Evolutionary conservation across 1,140 invertebrate species (phyloP), one percentile per base, ranked within the genome.

Genomic region (Ceratitis capitata): DNA sequence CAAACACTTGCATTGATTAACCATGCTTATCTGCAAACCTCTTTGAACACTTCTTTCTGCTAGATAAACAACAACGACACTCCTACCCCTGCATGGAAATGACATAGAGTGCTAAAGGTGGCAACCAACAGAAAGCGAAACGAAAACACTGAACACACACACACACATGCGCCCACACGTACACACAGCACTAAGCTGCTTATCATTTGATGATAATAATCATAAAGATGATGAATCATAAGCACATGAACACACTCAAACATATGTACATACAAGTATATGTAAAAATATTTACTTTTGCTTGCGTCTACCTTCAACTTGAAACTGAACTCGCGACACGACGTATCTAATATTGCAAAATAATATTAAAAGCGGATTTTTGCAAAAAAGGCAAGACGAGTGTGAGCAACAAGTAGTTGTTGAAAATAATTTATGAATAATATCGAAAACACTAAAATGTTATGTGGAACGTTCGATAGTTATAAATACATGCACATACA

Each of bases 391-490:
- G 42, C 39, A 78, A 78, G 69, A 78, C 39, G 23, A 47, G 42
- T 19, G 35, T 23, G 23, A 14, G 16, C 61, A 69, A 42, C 16
- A 56, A 56, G 51, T 9, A 61, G 6, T 26, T 23, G 26, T 61
- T 61, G 56, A 61, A 61, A 26, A 61, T 26, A 45, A 78, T 47
- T 78, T 78, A 78, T 78, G 69, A 78, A 23, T 47, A 45, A 78
- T 45, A 78, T 9, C 16, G 45, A 29, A 29, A 9, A 19, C 61
- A 39, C 61, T 69, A 39, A 69, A 69, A 16, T 32, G 16, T 1
- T 12, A 61, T 23, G 26, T 61, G 5, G 23, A 61, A 7, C 10
- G 6, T n/a, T 56, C n/a, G 23, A 56, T 61, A 61, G 14, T 3
- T 64, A n/a, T n/a, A n/a, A n/a, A 56, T 56, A 19, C n/a, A 56